Percentiles rank a stretch among this genome's conserved stretches.
phyloP scores from a whole-genome alignment of 2,797 vertebrate species.

The Taenioides sp. region DNA sequence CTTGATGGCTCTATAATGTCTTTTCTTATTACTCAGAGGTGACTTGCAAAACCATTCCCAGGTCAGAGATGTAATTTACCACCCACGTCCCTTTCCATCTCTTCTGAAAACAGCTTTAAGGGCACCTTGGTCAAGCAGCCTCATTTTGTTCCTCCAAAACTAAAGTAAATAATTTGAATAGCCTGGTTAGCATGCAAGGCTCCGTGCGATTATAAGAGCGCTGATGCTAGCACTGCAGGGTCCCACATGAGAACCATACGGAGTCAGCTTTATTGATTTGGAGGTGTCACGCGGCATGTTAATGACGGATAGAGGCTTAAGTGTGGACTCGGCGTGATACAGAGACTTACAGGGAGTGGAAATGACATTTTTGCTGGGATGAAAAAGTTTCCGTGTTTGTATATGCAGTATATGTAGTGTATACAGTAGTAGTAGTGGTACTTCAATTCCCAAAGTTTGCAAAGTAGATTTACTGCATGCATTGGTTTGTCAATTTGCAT shows the following conservation, averaged over 20 bases:
- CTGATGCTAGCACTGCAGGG: not conserved
- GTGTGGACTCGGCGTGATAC: not conserved
- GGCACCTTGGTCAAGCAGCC: not conserved
- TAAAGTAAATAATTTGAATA: conserved; percentile 1
- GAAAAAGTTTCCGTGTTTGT: not conserved
- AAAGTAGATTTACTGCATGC: too few relatives aligned
- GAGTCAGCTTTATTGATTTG: conserved; percentile 6
- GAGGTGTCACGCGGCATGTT: conserved; percentile 1
- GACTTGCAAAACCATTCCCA: not conserved
- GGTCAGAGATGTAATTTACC: not conserved
- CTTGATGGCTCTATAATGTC: not conserved
- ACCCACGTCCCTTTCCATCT: not conserved
- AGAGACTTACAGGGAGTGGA: not conserved
- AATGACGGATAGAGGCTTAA: not conserved
- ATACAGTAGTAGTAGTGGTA: not conserved
- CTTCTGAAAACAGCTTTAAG: not conserved
- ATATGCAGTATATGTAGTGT: too few relatives aligned
- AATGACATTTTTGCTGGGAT: not conserved
- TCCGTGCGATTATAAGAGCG: not conserved
- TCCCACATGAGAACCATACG: not conserved
- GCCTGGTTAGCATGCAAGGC: not conserved
- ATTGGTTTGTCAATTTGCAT: too few relatives aligned
- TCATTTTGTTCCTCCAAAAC: not conserved
- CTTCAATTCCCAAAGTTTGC: too few relatives aligned
- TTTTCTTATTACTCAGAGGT: not conserved